Base-by-base conservation (phyloP, 1,140 invertebrate species). In the Cherax quadricarinatus region DNA sequence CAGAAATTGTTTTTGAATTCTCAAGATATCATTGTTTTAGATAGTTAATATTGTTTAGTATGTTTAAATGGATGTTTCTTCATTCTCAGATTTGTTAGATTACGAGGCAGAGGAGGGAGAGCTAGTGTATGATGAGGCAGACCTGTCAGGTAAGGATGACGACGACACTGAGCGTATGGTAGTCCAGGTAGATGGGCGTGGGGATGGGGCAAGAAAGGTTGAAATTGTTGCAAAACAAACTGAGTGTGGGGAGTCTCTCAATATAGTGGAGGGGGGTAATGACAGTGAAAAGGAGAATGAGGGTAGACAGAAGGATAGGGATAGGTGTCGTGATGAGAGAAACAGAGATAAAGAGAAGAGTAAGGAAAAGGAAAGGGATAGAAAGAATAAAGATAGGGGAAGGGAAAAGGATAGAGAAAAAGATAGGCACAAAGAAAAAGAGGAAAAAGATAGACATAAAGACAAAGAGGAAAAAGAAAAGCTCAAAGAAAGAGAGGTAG, bases 41-140 rank as follows among this genome's bases (percentile, higher is more conserved):
- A 41, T 41, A 41, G 30, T 41, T 41, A 41, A 41, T 41, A 41
- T 41, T 41, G 30, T 41, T 2, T 41, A 41, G 30, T 41, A 41
- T 41, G 30, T 41, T 41, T 41, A 41, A 41, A 41, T 41, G 30
- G 1, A 57, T 57, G 9, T 18, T 85, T 53, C 30, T 9, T 79
- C 18, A 30, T 84, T 79, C 79, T 62, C 92, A 93, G 92, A 90
- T 90, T 89, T 91, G 92, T 90, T 93, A 87, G 84, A 89, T 93
- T 86, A 91, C 92, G 89, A 89, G 86, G 92, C 89, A 48, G 92
- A 93, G 85, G 92, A 93, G 87, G 92, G 92, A 86, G 92, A 93
- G 84, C 92, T 93, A 93, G 92, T 91, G 89, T 93, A 90, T 91
- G 89, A 84, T 90, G 92, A 93, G 89, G 88, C 89, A 91, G 89